These are phyloP conservation scores for Microvelia longipes DNA, from an alignment of 1,140 invertebrate genomes.

Conservation along the genomic window DNA sequence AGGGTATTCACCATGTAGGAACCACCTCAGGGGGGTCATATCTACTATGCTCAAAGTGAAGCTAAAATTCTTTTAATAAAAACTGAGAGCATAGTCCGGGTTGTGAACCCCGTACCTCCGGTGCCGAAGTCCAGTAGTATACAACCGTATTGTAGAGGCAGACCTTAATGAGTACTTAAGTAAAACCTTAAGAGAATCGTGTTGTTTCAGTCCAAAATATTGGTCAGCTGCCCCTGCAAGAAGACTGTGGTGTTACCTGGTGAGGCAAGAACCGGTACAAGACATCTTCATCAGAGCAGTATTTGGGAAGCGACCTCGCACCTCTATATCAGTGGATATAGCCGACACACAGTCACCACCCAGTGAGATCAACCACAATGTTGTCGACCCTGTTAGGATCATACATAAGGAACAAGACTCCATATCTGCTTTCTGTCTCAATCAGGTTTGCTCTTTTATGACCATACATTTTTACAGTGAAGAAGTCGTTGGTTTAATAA, in stretches of 20 bases:
- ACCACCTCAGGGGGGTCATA: no score
- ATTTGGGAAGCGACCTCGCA: conserved; percentile 52
- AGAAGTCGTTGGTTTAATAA: conserved; percentile 7
- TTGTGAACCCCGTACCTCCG: no score
- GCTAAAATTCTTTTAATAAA: no score
- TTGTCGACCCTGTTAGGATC: conserved; percentile 74
- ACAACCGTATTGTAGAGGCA: no score
- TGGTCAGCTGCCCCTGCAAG: conserved; percentile 64
- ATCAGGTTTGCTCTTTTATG: conserved; percentile 58
- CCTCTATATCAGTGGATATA: conserved; percentile 11
- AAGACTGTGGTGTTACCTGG: conserved; percentile 83
- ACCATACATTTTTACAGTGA: not conserved
- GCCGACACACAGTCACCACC: conserved; percentile 19
- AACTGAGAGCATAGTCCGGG: no score
- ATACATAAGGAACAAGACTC: conserved; percentile 99
- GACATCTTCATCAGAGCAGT: conserved; percentile 92
- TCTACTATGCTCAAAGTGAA: no score
- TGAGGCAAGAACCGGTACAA: conserved; percentile 82
- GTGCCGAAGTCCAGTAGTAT: no score
- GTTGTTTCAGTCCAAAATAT: conserved; percentile 39
- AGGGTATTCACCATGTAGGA: no score
- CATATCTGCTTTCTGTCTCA: conserved; percentile 91
- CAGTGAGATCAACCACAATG: conserved; percentile 28
- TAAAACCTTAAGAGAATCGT: no score
- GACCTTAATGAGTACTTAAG: no score